These are phyloP conservation scores for Antennarius striatus DNA, from an alignment of 2,113 vertebrate species.

Conservation along the genomic window DNA sequence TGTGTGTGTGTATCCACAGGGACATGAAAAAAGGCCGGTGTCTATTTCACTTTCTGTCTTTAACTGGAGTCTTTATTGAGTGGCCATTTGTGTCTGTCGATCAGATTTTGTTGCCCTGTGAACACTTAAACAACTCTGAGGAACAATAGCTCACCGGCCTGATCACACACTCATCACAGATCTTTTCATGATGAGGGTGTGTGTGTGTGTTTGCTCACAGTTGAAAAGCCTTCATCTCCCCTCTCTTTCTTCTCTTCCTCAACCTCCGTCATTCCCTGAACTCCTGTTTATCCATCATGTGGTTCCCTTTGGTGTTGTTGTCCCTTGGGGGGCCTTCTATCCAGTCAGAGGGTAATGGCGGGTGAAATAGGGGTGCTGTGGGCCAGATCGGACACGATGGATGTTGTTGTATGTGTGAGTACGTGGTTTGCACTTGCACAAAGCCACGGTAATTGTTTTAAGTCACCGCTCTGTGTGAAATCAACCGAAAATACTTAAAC, in stretches of 20 bases:
- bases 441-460: conserved; percentile 41
- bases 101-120: conserved; percentile 62
- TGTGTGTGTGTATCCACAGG: conserved; percentile 2
- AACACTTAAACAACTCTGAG: conserved; percentile 56
- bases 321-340: conserved; percentile 29
- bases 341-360: conserved; percentile 71
- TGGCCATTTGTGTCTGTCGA: conserved; percentile 52
- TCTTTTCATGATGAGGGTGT: neutral
- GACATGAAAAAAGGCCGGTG: conserved; percentile 20
- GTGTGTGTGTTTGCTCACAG: neutral
- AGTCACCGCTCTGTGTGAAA: conserved; percentile 13
- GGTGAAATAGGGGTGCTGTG: conserved; percentile 74
- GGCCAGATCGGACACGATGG: conserved; percentile 63
- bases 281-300: conserved; percentile 59
- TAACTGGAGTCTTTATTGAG: conserved; percentile 61
- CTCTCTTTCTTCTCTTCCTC: conserved; percentile 4
- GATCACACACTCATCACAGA: conserved; percentile 42
- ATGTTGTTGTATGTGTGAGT: conserved; percentile 31
- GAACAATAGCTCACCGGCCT: conserved; percentile 46
- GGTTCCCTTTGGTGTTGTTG: conserved; percentile 27
- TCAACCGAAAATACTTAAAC: neutral
- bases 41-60: conserved; percentile 50
- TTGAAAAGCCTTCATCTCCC: neutral
- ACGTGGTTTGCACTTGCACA: conserved; percentile 18
- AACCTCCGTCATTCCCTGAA: conserved; percentile 2